A percentile compares a stretch with the other conserved stretches of the same genome.
These are phyloP conservation scores for Osmerus eperlanus DNA, from an alignment of 2,113 vertebrate species.

Conservation along the genomic window DNA sequence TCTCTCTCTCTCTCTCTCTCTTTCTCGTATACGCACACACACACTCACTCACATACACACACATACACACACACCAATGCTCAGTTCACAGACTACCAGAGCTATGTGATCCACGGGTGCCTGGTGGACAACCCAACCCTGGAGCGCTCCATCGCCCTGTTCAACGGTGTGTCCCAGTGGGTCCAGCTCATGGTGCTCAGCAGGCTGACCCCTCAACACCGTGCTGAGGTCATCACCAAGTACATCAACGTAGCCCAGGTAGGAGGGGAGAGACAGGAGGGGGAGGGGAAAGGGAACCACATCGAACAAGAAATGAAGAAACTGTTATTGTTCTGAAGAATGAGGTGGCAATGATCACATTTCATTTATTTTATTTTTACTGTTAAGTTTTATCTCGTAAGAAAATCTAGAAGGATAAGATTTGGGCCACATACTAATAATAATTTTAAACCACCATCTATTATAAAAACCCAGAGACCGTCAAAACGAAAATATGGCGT, in stretches of 20 bases:
- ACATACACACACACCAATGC: too few species aligned
- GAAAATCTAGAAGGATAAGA: too few species aligned
- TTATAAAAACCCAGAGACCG: too few species aligned
- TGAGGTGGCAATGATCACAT: too few species aligned
- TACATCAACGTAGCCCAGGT: conserved; percentile 97
- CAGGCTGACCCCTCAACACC: conserved; percentile 92
- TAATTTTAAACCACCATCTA: too few species aligned
- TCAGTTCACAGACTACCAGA: conserved; percentile 96
- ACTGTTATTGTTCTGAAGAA: too few species aligned
- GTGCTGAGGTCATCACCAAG: conserved; percentile 94
- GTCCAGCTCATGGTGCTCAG: conserved; percentile 98
- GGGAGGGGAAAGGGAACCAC: neutral
- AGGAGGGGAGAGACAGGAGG: conserved; percentile 22
- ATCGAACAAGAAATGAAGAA: neutral
- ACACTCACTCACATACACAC: too few species aligned
- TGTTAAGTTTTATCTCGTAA: too few species aligned
- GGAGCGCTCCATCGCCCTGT: conserved; percentile 94
- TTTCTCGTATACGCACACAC: too few species aligned
- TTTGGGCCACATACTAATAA: too few species aligned
- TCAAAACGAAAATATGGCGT: neutral
- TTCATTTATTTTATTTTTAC: too few species aligned
- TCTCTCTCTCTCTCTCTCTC: neutral
- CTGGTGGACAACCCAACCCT: conserved; percentile 92
- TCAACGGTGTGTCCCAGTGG: conserved; percentile 97
- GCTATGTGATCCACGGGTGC: conserved; percentile 92